phyloP scores from a whole-genome alignment of 2,797 vertebrate species.

The Pagetopsis macropterus region DNA sequence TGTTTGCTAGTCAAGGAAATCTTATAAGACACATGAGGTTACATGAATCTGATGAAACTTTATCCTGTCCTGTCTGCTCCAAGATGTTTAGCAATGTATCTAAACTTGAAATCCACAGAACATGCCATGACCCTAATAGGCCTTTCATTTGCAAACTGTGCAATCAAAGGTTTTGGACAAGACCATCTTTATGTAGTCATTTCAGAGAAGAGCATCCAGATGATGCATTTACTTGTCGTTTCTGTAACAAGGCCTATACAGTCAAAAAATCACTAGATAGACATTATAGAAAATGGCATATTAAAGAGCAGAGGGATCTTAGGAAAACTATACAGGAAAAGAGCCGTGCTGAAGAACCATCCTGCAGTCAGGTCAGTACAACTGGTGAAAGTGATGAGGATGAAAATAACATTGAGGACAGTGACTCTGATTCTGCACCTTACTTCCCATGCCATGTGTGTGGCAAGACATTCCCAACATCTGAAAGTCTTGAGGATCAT shows the following conservation, averaged over 20 bases:
- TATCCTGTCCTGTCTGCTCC: conserved; percentile 74
- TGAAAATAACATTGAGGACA: conserved; percentile 60
- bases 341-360: conserved; percentile 44
- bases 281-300: conserved; percentile 77
- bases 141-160: conserved; percentile 78
- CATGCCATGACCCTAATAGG: conserved; percentile 73
- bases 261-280: conserved; percentile 74
- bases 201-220: conserved; percentile 66
- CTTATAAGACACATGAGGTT: conserved; percentile 79
- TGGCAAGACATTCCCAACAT: conserved; percentile 86
- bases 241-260: conserved; percentile 78
- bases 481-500: conserved; percentile 86
- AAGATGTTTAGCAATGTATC: conserved; percentile 55
- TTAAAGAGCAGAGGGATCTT: conserved; percentile 37
- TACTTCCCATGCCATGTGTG: conserved; percentile 88
- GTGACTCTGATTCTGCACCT: conserved; percentile 84
- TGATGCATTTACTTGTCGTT: conserved; percentile 69
- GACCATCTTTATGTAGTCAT: conserved; percentile 72
- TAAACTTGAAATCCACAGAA: conserved; percentile 77
- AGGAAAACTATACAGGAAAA: conserved; percentile 31
- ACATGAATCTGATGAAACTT: conserved; percentile 57
- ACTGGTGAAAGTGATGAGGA: conserved; percentile 63
- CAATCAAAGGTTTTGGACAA: conserved; percentile 72
- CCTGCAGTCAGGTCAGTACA: conserved; percentile 52
- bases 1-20: conserved; percentile 60